These are phyloP conservation scores for Antheraea pernyi DNA, from an alignment of 1,140 invertebrate genomes.

Conservation along the genomic window DNA sequence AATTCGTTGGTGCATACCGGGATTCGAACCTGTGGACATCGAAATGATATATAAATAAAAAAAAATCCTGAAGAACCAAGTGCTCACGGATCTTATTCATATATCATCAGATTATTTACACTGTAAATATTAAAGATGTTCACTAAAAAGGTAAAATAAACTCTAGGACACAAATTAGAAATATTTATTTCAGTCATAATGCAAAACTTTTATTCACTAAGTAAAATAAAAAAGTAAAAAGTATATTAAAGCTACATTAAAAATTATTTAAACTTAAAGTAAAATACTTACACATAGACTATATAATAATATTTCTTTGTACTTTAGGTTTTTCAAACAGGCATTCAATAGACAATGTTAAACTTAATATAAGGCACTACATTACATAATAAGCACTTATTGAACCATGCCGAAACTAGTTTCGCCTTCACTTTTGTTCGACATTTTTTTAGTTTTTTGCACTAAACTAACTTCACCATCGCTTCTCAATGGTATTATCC, in stretches of 20 bases:
- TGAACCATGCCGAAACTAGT: constrained; percentile 36
- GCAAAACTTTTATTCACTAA: constrained; percentile 25
- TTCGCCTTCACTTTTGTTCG: constrained; percentile 68
- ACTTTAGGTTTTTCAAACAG: constrained; percentile 47
- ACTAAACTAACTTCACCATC: constrained; percentile 64
- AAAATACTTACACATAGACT: not conserved
- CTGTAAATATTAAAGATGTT: not conserved
- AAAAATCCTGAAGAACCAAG: too few species aligned
- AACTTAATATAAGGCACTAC: constrained; percentile 22
- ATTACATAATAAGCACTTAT: not conserved
- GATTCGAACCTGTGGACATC: too few species aligned
- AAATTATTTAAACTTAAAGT: constrained; percentile 5
- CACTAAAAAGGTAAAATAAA: not conserved
- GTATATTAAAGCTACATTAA: constrained; percentile 6
- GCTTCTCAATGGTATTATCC: constrained; percentile 52
- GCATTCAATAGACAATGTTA: not conserved
- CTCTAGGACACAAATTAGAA: not conserved
- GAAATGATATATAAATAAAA: too few species aligned
- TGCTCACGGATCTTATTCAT: too few species aligned
- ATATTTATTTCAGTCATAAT: constrained; percentile 36
- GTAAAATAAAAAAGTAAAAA: not conserved
- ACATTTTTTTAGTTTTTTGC: constrained; percentile 36
- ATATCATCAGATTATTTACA: not conserved
- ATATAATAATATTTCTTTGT: constrained; percentile 44
- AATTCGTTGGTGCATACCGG: too few species aligned